Conservation (phyloP, 2,888 invertebrate species). For the Drosophila quinaria region DNA sequence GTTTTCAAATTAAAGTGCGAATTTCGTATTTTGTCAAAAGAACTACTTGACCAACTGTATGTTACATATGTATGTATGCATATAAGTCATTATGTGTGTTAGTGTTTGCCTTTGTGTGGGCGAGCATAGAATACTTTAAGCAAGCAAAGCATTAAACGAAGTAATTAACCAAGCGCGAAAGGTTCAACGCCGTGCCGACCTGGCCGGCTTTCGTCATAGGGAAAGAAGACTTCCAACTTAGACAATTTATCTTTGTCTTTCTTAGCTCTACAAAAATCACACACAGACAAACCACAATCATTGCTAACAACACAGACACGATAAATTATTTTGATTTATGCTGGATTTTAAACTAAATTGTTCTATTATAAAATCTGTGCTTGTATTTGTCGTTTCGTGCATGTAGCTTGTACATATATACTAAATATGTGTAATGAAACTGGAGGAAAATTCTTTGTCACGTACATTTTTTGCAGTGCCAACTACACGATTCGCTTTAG, state of each 20-base stretch:
- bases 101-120: conserved; percentile 21
- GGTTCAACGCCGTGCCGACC: conserved; percentile 67
- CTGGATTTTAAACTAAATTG: conserved; percentile 57
- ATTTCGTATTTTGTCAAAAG: neutral
- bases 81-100: conserved; percentile 10
- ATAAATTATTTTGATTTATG: conserved; percentile 68
- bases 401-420: conserved; percentile 30
- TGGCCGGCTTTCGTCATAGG: conserved; percentile 50
- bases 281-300: conserved; percentile 12
- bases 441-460: conserved; percentile 37
- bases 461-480: conserved; percentile 41
- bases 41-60: neutral
- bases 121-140: conserved; percentile 30
- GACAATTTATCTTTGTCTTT: conserved; percentile 27
- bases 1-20: neutral
- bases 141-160: conserved; percentile 48
- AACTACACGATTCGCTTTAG: conserved; percentile 27
- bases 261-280: conserved; percentile 24
- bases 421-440: conserved; percentile 17
- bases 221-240: conserved; percentile 16
- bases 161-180: conserved; percentile 77
- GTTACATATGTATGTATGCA: neutral
- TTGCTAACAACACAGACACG: conserved; percentile 27
- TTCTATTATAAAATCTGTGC: conserved; percentile 51
- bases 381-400: conserved; percentile 21